phyloP scores from a whole-genome alignment of 2,797 vertebrate species.

The Jordanella pulchra region DNA sequence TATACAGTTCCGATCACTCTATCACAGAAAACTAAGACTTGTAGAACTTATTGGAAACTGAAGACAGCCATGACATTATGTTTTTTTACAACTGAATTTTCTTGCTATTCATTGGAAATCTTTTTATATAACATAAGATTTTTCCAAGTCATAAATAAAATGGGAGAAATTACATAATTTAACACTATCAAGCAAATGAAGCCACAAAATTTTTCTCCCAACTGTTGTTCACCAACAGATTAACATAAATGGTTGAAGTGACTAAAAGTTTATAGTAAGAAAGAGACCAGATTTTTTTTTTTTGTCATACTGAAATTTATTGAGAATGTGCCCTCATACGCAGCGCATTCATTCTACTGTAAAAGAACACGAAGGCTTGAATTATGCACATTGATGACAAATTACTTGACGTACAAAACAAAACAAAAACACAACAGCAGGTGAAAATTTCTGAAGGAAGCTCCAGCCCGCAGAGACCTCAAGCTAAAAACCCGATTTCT shows the following conservation, averaged over 20 bases:
- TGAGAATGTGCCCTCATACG: conserved; percentile 63
- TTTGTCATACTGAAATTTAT: conserved; percentile 63
- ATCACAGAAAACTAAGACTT: no score
- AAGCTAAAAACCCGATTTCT: conserved; percentile 63
- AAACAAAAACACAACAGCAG: conserved; percentile 43
- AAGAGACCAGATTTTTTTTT: conserved; percentile 16
- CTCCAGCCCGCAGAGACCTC: conserved; percentile 77
- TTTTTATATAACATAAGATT: no score
- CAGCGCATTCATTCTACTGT: conserved; percentile 53
- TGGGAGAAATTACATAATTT: no score
- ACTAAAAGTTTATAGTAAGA: background rate
- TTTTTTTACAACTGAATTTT: no score
- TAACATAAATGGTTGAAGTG: background rate
- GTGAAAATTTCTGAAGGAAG: conserved; percentile 69
- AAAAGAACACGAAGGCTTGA: conserved; percentile 53
- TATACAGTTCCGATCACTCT: no score
- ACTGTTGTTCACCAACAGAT: background rate
- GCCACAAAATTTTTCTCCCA: background rate
- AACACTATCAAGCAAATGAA: background rate
- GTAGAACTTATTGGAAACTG: no score
- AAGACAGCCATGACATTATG: no score
- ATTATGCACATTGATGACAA: conserved; percentile 59
- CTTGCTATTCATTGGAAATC: no score
- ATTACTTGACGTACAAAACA: conserved; percentile 50
- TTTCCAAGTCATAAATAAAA: no score